These are phyloP conservation scores for Chrysochloris asiatica DNA, from an alignment of 2,113 vertebrate species.

Conservation along the genomic window DNA sequence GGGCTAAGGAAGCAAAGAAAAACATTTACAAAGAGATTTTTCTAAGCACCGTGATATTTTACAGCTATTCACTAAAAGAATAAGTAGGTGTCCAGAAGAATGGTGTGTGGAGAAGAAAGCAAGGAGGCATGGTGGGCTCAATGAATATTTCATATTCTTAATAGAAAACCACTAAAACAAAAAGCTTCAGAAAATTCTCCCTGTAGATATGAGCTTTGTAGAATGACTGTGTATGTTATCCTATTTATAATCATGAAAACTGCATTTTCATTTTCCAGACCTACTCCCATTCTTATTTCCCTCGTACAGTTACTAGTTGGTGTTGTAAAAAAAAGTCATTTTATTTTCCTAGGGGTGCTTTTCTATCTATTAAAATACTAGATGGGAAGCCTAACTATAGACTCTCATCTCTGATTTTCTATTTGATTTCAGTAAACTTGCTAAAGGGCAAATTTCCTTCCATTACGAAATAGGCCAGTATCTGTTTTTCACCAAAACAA, in stretches of 20 bases:
- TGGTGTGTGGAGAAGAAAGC: slow-evolving; percentile 29
- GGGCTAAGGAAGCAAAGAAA: slow-evolving; percentile 61
- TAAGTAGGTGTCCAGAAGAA: slow-evolving; percentile 51
- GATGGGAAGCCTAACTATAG: background rate
- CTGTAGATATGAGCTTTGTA: background rate
- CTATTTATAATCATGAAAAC: background rate
- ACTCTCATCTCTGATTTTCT: slow-evolving; percentile 3
- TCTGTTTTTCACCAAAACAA: slow-evolving; percentile 8
- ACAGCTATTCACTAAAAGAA: slow-evolving; percentile 66
- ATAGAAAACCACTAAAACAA: slow-evolving; percentile 50
- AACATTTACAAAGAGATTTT: slow-evolving; percentile 67
- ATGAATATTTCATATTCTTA: slow-evolving; percentile 35
- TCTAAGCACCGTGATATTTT: slow-evolving; percentile 50
- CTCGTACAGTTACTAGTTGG: background rate
- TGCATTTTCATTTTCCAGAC: slow-evolving; percentile 4
- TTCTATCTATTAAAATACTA: slow-evolving; percentile 42
- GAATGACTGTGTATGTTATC: background rate
- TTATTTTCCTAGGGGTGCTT: background rate
- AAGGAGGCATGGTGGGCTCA: background rate
- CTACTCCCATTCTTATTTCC: background rate
- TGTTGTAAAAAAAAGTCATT: background rate
- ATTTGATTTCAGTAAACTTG: slow-evolving; percentile 21
- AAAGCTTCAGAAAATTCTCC: background rate
- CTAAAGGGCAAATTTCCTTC: background rate
- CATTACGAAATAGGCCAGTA: background rate